These are phyloP conservation scores for Gorsachius magnificus DNA, from an alignment of 2,797 vertebrate species.

Conservation along the genomic window DNA sequence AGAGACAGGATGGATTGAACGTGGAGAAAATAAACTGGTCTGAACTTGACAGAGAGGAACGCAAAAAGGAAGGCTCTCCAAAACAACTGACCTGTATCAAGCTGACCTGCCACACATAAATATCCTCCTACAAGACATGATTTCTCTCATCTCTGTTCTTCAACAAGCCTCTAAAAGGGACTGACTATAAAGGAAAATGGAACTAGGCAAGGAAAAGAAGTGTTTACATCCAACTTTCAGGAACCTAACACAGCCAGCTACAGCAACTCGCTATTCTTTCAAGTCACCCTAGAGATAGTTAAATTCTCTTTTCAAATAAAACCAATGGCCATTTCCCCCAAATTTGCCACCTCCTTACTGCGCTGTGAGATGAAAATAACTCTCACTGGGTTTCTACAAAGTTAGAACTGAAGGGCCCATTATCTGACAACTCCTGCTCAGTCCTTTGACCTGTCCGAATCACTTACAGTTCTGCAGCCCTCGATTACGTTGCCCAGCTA, in stretches of 20 bases:
- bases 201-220: not conserved
- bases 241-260: not conserved
- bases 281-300: not conserved
- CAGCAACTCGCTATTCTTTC: not conserved
- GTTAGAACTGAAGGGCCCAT: not conserved
- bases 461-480: not conserved
- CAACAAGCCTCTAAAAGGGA: not conserved
- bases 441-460: not conserved
- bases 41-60: not conserved
- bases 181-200: not conserved
- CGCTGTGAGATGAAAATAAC: not conserved
- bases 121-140: not conserved
- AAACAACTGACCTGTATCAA: not conserved
- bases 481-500: not conserved
- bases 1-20: not conserved
- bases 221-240: not conserved
- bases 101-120: not conserved
- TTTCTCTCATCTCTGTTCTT: not conserved
- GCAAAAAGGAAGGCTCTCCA: not conserved
- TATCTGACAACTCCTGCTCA: not conserved
- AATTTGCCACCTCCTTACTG: not conserved
- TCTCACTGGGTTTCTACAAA: not conserved
- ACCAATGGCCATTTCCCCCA: not conserved
- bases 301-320: not conserved
- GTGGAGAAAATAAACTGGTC: not conserved